These are phyloP conservation scores for Drosophila punjabiensis DNA, from an alignment of 1,140 invertebrate species.

Conservation along the genomic window DNA sequence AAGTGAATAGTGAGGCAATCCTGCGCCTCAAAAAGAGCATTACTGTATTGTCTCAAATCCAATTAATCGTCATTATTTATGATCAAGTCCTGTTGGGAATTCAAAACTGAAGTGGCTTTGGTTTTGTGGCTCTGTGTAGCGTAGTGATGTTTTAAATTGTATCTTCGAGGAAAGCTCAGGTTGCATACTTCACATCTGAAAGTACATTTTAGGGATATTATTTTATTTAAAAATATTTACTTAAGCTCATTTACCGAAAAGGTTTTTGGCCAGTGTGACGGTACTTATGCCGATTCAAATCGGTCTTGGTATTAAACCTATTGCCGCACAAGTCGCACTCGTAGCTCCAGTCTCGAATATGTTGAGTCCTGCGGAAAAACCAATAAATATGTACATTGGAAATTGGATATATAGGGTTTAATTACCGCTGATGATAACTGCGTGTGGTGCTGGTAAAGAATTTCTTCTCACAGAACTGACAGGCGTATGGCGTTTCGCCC, in stretches of 20 bases:
- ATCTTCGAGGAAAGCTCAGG: slow-evolving; percentile 21
- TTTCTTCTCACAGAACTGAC: slow-evolving; percentile 27
- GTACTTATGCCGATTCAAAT: slow-evolving; percentile 36
- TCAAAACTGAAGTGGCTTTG: not conserved
- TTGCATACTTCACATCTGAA: slow-evolving; percentile 45
- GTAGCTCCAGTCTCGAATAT: slow-evolving; percentile 16
- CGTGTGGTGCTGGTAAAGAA: slow-evolving; percentile 45
- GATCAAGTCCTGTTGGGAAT: not conserved
- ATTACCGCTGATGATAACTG: slow-evolving; percentile 40
- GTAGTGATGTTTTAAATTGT: slow-evolving; percentile 33
- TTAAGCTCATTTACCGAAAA: slow-evolving; percentile 19
- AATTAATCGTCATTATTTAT: not conserved
- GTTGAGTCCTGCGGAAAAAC: slow-evolving; percentile 9
- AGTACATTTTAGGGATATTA: not conserved
- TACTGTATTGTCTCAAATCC: not conserved
- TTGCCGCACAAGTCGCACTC: slow-evolving; percentile 30
- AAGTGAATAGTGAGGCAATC: not conserved
- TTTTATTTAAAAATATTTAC: not conserved
- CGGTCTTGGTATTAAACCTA: slow-evolving; percentile 32
- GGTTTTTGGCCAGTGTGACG: slow-evolving; percentile 34
- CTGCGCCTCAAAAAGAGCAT: not conserved
- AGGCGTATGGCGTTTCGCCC: slow-evolving; percentile 46
- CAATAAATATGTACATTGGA: not conserved
- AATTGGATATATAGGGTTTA: too few species aligned
- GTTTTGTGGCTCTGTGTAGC: slow-evolving; percentile 22